Percentiles rank a stretch among this genome's conserved stretches.
These are phyloP conservation scores for Charanyca ferruginea DNA, from an alignment of 2,888 invertebrate genomes.

Conservation along the genomic window DNA sequence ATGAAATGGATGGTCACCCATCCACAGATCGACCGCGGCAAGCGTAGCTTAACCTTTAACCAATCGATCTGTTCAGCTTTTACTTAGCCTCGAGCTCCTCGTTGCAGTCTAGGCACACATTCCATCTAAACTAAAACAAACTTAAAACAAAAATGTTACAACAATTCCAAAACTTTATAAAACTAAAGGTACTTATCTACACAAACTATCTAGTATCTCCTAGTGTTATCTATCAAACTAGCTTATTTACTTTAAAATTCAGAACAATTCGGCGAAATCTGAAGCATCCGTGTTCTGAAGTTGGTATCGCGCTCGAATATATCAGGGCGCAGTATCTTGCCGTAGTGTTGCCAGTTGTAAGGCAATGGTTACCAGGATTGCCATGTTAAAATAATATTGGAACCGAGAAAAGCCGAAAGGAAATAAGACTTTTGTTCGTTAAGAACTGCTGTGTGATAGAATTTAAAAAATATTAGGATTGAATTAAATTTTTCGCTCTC, in stretches of 20 bases:
- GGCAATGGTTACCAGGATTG: constrained; percentile 23
- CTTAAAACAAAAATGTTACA: constrained; percentile 36
- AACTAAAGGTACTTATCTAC: constrained; percentile 37
- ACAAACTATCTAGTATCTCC: constrained; percentile 57
- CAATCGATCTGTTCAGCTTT: no score
- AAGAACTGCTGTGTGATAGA: no score
- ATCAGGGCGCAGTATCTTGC: constrained; percentile 71
- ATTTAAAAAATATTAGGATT: no score
- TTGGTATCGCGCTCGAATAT: constrained; percentile 73
- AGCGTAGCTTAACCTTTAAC: no score
- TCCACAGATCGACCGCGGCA: no score
- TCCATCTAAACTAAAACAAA: constrained; percentile 33
- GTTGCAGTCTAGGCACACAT: not conserved
- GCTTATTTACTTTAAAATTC: constrained; percentile 71
- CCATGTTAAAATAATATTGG: constrained; percentile 15
- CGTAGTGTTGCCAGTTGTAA: constrained; percentile 51
- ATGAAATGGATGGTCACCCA: no score
- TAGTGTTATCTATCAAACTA: constrained; percentile 60
- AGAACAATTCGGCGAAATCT: constrained; percentile 72
- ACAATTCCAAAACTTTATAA: constrained; percentile 33
- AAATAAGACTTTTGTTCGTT: not conserved
- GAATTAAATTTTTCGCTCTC: no score
- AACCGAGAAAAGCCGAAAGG: not conserved
- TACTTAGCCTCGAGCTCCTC: no score
- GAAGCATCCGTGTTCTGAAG: constrained; percentile 67